Evolutionary conservation across 2,888 invertebrate genomes (phyloP), one percentile per base, ranked within the genome.

Genomic region (Patella caerulea): DNA sequence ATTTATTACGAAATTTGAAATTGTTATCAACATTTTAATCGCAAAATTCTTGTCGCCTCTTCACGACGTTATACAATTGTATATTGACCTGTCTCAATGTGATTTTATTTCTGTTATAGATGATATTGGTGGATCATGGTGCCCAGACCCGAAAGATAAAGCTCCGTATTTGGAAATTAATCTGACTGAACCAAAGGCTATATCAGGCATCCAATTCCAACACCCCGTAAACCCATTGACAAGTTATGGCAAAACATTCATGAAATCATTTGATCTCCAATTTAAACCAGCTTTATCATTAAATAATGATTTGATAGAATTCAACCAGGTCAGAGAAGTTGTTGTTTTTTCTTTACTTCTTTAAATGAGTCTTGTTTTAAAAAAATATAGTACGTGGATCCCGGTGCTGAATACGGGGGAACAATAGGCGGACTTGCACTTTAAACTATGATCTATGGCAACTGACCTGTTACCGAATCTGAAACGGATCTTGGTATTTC

Each of bases 131-230:
- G 82, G 79, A 59, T 85, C 84, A 4, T 86, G 86, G 86, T 86
- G 86, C 56, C 85, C 86, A 29, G 72, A 72, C 2, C 14, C 19
- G 2, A n/a, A 29, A 34, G 86, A 86, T 74, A 45, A 14, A 0
- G n/a, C 70, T 1, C 84, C 86, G 11, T 86, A 80, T 82, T 81
- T 83, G 34, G 78, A 83, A 76, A 81, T 86, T 12, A 82, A 75
- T 12, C 78, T 86, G 19, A 56, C 74, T 52, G 82, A 83, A 70
- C 84, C 83, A 7, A 81, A 74, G 71, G 76, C 81, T n/a, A 75
- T 86, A 69, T 81, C 81, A 45, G 81, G 80, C 2, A 75, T 86
- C n/a, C 14, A 29, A 7, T 85, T 86, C 74, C 72, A 77, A 2
- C 82, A 78, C 24, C 82, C 81, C 2, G 53, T 73, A 65, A 7